Evolutionary conservation across 2,888 invertebrate genomes (phyloP), one percentile per base, ranked within the genome.

Genomic region (Lordiphosa andalusiaca): DNA sequence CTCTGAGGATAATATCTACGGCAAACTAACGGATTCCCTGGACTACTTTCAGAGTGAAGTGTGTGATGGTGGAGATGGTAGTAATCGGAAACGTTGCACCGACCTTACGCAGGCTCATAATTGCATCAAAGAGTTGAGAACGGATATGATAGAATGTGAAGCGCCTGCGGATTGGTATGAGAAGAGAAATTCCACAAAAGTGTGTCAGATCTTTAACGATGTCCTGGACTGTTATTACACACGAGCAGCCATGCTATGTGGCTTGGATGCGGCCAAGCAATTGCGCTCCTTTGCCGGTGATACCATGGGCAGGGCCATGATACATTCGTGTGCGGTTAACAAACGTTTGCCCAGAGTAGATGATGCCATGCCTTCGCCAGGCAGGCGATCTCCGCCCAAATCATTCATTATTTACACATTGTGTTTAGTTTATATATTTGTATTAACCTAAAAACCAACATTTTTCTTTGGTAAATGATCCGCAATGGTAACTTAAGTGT

Each of bases 161-260:
- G 92, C 91, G 0, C 88, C 90, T 4, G 88, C 91, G 2, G 92
- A 92, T 82, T 92, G 92, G 92, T 91, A 89, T 62, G 91, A 92
- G 82, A 88, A 89, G 48, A 71, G 80, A 19, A 90, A 90, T 54
- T 69, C 85, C 36, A 69, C 76, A n/a, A 80, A 86, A 53, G 86
- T 90, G 25, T 92, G 92, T 85, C 86, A 87, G 90, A 59, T 36
- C 35, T 91, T 90, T 67, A 90, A 90, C 69, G 88, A 89, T 23
- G 90, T 92, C 39, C 73, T 90, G 2, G 90, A 91, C 62, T 92
- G 92, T 71, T 90, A 91, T 65, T 91, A 90, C 57, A 88, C 90
- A 6, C 90, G 91, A 80, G 88, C 91, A 1, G 90, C 90, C 1
- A 85, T 90, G 84, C 83, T 91, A 6, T 92, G 92, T 75, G 91